phyloP scores from a whole-genome alignment of 1,140 invertebrate genomes.

The Dendroctonus valens region DNA sequence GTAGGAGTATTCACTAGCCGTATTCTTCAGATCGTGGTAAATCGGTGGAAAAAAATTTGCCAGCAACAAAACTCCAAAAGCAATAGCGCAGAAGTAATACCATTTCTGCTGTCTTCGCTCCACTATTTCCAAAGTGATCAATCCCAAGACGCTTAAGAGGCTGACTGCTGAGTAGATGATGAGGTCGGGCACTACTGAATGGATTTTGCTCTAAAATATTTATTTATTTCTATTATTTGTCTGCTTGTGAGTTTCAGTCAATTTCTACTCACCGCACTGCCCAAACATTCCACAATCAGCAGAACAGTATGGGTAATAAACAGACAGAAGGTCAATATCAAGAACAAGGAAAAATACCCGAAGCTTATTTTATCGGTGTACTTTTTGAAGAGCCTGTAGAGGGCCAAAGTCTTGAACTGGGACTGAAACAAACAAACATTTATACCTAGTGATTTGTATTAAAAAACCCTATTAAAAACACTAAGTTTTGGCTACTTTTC shows the following conservation, averaged over 20 bases:
- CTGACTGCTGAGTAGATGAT: constrained; percentile 51
- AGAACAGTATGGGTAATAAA: constrained; percentile 61
- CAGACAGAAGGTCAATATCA: constrained; percentile 66
- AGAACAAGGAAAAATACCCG: constrained; percentile 73
- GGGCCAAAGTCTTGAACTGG: constrained; percentile 65
- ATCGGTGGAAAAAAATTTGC: constrained; percentile 58
- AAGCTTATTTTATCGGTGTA: constrained; percentile 75
- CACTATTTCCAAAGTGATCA: constrained; percentile 24
- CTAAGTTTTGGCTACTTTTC: not conserved
- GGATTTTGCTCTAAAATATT: constrained; percentile 42
- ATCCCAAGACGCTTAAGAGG: constrained; percentile 39
- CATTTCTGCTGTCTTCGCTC: constrained; percentile 15
- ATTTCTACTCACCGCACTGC: constrained; percentile 17
- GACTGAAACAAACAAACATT: constrained; percentile 30
- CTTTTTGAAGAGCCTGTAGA: constrained; percentile 69
- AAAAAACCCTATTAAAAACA: not conserved
- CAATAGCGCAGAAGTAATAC: constrained; percentile 31
- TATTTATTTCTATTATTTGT: not conserved
- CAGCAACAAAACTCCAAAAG: constrained; percentile 51
- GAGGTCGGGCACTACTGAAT: constrained; percentile 49
- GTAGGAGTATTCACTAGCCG: constrained; percentile 39
- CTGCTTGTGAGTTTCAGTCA: not conserved
- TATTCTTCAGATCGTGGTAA: constrained; percentile 53
- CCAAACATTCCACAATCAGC: constrained; percentile 53
- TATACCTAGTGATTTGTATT: not conserved